Evolutionary conservation across 2,113 vertebrate genomes (phyloP), one percentile per base, ranked within the genome.

Genomic region (Anthoscopus minutus): DNA sequence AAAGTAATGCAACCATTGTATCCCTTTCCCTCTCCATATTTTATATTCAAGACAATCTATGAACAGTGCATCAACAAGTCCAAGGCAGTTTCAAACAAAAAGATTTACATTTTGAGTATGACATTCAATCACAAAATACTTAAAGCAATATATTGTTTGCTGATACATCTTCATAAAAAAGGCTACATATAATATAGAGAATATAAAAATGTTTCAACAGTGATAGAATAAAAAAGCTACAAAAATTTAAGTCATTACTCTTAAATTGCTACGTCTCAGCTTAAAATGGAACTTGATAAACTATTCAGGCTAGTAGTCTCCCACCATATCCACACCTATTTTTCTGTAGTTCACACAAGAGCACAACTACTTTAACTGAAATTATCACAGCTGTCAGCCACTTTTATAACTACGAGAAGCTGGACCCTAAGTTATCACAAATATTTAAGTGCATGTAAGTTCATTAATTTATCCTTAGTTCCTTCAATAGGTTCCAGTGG

Each of bases 351-450:
- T 80, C 70, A 72, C 44, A 86, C 35, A 93, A 88, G 65, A 93
- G 44, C 44, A 51, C 45, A 71, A 81, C 69, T 74, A 87, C 70
- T 89, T 94, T 69, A 81, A 50, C 47, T 77, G 71, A 92, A 90
- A 92, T 84, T 81, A 86, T 58, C 72, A 54, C 60, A 81, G 72
- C 86, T 94, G 84, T 78, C 92, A 93, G 74, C 72, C 72, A 80
- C 74, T 91, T 95, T 88, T 79, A 69, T 69, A 89, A 92, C 79
- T 86, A 76, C 74, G 77, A 92, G 79, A 88, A 93, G 81, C 31
- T 69, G 23, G 58, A 94, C 53, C 50, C 86, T 73, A 94, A 89
- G 70, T 82, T 93, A 85, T 82, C 69, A 82, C 79, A 88, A 94
- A 88, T 60, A 94, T 35, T 47, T 16, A 85, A 92, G 24, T 88